A percentile compares a stretch with the other conserved stretches of the same genome.
These are phyloP conservation scores for Girardinus metallicus DNA, from an alignment of 2,797 vertebrate genomes.

Conservation along the genomic window DNA sequence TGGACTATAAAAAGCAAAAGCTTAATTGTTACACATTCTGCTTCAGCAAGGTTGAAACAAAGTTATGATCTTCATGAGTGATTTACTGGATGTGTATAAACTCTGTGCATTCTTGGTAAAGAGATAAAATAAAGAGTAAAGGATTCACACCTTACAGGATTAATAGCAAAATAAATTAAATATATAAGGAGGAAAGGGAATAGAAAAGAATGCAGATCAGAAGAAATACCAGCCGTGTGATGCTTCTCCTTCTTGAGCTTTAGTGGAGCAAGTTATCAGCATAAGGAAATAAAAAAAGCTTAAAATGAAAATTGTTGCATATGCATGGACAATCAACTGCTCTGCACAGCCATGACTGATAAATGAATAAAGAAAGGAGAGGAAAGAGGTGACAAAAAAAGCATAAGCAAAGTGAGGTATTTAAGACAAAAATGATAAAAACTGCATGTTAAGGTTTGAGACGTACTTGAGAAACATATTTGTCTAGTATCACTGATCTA, in stretches of 20 bases:
- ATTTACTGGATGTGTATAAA: conserved; percentile 10
- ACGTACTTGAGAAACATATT: not conserved
- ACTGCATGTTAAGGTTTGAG: not conserved
- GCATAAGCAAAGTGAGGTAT: not conserved
- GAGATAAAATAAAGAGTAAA: conserved; percentile 31
- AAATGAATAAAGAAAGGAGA: not conserved
- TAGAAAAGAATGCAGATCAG: conserved; percentile 26
- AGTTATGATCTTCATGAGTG: conserved; percentile 10
- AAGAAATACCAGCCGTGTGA: conserved; percentile 32
- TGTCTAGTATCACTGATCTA: conserved; percentile 5
- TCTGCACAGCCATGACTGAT: not conserved
- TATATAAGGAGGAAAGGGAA: conserved; percentile 21
- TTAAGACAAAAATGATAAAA: not conserved
- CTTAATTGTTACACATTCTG: conserved; percentile 16
- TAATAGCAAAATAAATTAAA: conserved; percentile 40
- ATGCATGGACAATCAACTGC: conserved; percentile 18
- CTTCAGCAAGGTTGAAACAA: conserved; percentile 4
- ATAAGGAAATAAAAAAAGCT: not conserved
- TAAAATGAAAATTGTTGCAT: conserved; percentile 35
- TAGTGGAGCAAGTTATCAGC: not conserved
- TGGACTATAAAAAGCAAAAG: not conserved
- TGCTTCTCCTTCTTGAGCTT: conserved; percentile 41
- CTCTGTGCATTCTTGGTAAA: conserved; percentile 2
- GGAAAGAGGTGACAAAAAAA: not conserved
- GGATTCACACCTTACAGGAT: conserved; percentile 46